A percentile compares a stretch with the other conserved stretches of the same genome.
Conservation (phyloP, 1,140 invertebrate species). For the Drosophila varians region DNA sequence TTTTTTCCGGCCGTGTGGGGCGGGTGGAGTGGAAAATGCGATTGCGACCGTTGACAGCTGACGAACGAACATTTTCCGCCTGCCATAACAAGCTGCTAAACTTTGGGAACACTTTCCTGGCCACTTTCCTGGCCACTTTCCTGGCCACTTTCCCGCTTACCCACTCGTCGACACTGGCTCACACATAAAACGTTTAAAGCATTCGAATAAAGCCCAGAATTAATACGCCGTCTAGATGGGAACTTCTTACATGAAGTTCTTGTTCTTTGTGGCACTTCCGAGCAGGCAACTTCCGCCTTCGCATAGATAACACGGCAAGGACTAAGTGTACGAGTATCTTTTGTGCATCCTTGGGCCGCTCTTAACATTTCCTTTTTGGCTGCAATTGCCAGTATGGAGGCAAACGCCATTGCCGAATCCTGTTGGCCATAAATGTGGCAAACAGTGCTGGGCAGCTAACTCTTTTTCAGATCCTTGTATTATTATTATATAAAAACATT, state of each 20-base stretch:
- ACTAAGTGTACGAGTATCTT: constrained; percentile 32
- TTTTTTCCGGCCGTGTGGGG: constrained; percentile 3
- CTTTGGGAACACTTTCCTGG: constrained; percentile 34
- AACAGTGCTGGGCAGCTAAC: neutral
- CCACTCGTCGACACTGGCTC: constrained; percentile 22
- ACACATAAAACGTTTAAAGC: constrained; percentile 59
- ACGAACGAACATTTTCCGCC: constrained; percentile 28
- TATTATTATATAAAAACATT: too few relatives aligned
- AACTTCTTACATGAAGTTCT: constrained; percentile 49
- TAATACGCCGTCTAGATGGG: constrained; percentile 45
- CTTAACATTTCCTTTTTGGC: constrained; percentile 36
- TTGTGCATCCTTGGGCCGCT: constrained; percentile 54
- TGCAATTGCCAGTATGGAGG: constrained; percentile 45
- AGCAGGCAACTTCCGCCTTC: constrained; percentile 52
- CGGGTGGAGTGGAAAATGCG: constrained; percentile 1
- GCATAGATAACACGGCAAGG: constrained; percentile 62
- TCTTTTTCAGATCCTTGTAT: too few relatives aligned
- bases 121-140: constrained; percentile 27
- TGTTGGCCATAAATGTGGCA: constrained; percentile 26
- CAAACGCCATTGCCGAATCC: constrained; percentile 24
- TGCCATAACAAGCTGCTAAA: constrained; percentile 46
- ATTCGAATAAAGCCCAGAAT: constrained; percentile 36
- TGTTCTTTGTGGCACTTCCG: constrained; percentile 64
- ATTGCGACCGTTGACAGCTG: constrained; percentile 56
- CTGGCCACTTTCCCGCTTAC: constrained; percentile 27